These are phyloP conservation scores for human DNA, from an alignment of 2,113 vertebrate species.

Conservation along the genomic window GRCh38 chr20:57845001-57845500, in stretches of 20 bases:
- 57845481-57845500: not conserved
- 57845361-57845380: not conserved
- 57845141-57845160: not conserved
- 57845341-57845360: rapidly evolving
- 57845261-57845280: not conserved
- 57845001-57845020: not conserved
- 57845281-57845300: not conserved
- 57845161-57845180: not conserved
- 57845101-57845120: conserved; percentile 78
- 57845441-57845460: not conserved
- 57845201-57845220: not conserved
- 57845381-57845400: not conserved
- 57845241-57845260: not conserved
- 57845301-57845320: not conserved
- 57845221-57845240: conserved; percentile 18
- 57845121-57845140: not conserved
- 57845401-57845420: not conserved
- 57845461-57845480: not conserved
- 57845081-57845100: conserved; percentile 78
- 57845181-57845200: not conserved
- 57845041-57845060: conserved; percentile 79
- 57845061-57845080: conserved; percentile 71
- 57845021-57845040: conserved; percentile 72
- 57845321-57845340: no score
- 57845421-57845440: not conserved